Evolutionary conservation across 2,888 invertebrate genomes (phyloP).

Genomic region (Desoria tigrina): DNA sequence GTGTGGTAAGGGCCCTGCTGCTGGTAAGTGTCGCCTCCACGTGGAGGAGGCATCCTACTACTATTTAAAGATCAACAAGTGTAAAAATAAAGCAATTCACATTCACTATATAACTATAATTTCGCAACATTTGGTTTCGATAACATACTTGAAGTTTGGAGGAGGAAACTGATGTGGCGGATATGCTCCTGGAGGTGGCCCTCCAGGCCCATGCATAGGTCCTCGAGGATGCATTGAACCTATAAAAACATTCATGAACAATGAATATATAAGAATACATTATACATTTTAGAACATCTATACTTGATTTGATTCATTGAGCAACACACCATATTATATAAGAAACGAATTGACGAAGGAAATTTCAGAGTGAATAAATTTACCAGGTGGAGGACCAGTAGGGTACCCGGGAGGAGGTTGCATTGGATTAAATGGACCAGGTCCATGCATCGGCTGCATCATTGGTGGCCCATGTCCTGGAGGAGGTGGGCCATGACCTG

Average conservation of each 20-base stretch:
- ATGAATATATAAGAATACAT: slow-evolving; percentile 3
- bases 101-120: not conserved
- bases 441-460: slow-evolving; percentile 23
- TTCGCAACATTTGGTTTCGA: not conserved
- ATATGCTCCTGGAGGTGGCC: not conserved
- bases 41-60: slow-evolving; percentile 6
- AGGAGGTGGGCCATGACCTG: slow-evolving; percentile 11
- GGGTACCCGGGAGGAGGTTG: slow-evolving; percentile 51
- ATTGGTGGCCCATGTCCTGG: slow-evolving; percentile 19
- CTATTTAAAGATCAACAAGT: not conserved
- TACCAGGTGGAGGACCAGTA: slow-evolving; percentile 20
- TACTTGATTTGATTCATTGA: too few species aligned
- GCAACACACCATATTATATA: too few species aligned
- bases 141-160: slow-evolving; percentile 3
- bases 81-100: not conserved
- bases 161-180: not conserved
- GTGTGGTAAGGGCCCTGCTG: slow-evolving; percentile 12
- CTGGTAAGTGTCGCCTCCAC: not conserved
- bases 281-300: too few species aligned
- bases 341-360: too few species aligned
- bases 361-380: too few species aligned
- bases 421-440: slow-evolving; percentile 46
- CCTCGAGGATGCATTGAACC: slow-evolving; percentile 34
- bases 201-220: slow-evolving; percentile 19
- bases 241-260: slow-evolving; percentile 6